phyloP scores from a whole-genome alignment of 2,113 vertebrate species.

The Arenaria interpres region DNA sequence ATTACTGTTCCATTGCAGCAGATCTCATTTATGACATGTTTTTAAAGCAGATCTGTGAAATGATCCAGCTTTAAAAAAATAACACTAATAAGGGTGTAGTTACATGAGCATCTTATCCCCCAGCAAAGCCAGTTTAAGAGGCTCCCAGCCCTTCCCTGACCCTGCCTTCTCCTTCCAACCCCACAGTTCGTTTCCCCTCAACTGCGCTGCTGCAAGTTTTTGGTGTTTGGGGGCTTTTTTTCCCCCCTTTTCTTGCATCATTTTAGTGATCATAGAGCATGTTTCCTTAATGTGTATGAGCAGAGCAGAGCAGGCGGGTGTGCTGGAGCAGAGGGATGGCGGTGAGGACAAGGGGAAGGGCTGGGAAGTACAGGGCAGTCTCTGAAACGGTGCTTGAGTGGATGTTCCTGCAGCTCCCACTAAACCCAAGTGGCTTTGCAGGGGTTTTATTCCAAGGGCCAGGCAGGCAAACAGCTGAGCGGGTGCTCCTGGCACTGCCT shows the following conservation, averaged over 20 bases:
- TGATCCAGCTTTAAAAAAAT: conserved; percentile 71
- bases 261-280: not conserved
- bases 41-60: conserved; percentile 72
- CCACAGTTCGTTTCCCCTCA: not conserved
- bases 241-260: not conserved
- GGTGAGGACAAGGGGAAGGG: not conserved
- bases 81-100: conserved; percentile 71
- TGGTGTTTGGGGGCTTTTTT: not conserved
- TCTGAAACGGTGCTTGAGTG: rapidly evolving
- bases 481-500: not conserved
- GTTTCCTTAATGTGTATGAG: not conserved
- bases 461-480: not conserved
- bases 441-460: not conserved
- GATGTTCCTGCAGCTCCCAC: not conserved
- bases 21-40: conserved; percentile 70
- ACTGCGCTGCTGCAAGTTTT: not conserved
- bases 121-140: conserved; percentile 66
- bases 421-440: not conserved
- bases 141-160: conserved; percentile 64
- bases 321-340: not conserved
- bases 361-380: not conserved
- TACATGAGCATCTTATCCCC: conserved; percentile 64
- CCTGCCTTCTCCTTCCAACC: conserved; percentile 46
- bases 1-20: conserved; percentile 40
- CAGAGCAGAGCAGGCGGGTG: rapidly evolving